phyloP scores from a whole-genome alignment of 2,797 vertebrate genomes.

The Enteromius argenteus region DNA sequence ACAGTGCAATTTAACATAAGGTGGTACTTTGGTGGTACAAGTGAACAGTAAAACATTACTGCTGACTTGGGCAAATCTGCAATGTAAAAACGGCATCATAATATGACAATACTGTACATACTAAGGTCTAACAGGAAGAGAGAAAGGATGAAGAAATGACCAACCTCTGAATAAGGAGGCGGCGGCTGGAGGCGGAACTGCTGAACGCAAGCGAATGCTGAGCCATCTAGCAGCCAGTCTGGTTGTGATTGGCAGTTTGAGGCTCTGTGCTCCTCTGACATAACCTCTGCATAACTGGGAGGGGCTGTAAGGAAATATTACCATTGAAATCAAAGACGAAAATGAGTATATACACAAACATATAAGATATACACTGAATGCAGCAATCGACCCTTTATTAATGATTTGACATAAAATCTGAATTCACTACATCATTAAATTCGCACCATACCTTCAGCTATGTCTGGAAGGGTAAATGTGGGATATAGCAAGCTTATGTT shows the following conservation, averaged over 20 bases:
- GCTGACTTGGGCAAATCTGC: conserved; percentile 9
- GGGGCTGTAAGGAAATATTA: conserved; percentile 71
- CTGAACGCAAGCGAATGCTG: conserved; percentile 78
- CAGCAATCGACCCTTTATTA: not conserved
- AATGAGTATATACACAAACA: not conserved
- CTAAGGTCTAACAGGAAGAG: not conserved
- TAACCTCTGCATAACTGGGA: conserved; percentile 84
- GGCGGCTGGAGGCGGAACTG: conserved; percentile 84
- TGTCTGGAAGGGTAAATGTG: conserved; percentile 78
- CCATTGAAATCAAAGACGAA: not conserved
- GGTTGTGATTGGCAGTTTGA: conserved; percentile 67
- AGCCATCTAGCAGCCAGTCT: conserved; percentile 73
- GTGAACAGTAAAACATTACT: not conserved
- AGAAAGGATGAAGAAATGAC: not conserved
- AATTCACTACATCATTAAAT: not conserved
- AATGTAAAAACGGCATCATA: not conserved
- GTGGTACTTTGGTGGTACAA: not conserved
- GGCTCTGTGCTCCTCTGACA: conserved; percentile 76
- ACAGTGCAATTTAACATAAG: not conserved
- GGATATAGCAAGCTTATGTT: conserved; percentile 80
- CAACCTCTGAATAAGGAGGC: conserved; percentile 84
- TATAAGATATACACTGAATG: not conserved
- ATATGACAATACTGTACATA: not conserved
- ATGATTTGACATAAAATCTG: not conserved
- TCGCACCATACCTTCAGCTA: conserved; percentile 79